phyloP scores from a whole-genome alignment of 30 jellyfish, hydroid and myxozoan species.

The Chironex yamaguchii region DNA sequence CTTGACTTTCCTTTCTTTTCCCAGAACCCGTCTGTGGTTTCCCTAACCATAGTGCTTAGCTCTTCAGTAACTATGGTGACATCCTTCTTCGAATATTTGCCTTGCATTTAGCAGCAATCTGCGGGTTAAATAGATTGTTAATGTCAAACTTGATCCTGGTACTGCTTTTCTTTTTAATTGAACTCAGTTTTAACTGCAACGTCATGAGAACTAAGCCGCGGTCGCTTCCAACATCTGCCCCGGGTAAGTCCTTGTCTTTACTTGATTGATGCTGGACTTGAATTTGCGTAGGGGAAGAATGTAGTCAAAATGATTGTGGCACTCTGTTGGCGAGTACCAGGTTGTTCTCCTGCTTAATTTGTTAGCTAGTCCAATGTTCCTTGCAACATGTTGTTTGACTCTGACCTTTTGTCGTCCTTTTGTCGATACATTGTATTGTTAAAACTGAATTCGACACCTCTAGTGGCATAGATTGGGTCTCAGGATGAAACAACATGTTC shows the following conservation, averaged over 20 bases:
- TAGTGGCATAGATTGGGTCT: no score
- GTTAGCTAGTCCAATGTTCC: no score
- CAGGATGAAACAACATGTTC: no score
- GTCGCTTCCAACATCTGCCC: slow-evolving; percentile 55
- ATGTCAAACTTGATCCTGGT: slow-evolving; percentile 34
- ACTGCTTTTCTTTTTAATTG: slow-evolving; percentile 16
- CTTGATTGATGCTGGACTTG: slow-evolving; percentile 49
- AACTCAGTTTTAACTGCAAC: slow-evolving; percentile 12
- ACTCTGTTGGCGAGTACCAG: slow-evolving; percentile 37
- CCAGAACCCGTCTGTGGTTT: slow-evolving; percentile 24
- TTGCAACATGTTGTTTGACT: no score
- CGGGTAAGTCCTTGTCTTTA: slow-evolving; percentile 11
- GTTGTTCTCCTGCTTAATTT: slow-evolving; percentile 34
- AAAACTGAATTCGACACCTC: no score
- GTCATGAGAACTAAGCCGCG: slow-evolving; percentile 44
- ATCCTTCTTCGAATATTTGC: no score
- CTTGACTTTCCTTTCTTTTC: slow-evolving; percentile 30
- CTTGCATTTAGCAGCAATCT: no score
- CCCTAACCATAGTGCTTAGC: neutral
- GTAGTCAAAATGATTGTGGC: slow-evolving; percentile 47
- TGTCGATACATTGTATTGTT: no score
- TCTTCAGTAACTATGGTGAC: no score
- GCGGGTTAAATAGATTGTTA: slow-evolving; percentile 7
- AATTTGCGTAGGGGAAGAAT: slow-evolving; percentile 10
- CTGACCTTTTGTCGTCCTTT: no score